Evolutionary conservation across 2,888 invertebrate genomes (phyloP).

Genomic region (Meteorus colon): DNA sequence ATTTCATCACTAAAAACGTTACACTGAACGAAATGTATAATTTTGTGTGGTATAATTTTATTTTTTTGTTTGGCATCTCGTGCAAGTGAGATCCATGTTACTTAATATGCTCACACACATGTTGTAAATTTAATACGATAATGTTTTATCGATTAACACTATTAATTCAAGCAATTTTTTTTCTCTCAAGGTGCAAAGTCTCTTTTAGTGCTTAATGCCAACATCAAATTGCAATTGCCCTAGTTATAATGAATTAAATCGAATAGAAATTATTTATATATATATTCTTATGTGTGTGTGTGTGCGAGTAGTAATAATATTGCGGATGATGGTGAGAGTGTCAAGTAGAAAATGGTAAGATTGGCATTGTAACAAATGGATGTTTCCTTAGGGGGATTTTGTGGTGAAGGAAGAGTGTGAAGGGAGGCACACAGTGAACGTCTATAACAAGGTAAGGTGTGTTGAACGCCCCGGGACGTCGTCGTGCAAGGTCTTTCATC

Average conservation of each 20-base stretch:
- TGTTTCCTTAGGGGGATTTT: constrained; percentile 58
- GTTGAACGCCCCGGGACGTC: constrained; percentile 67
- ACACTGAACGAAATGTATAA: constrained; percentile 17
- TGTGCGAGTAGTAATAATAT: not conserved
- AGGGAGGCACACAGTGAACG: constrained; percentile 49
- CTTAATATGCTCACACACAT: constrained; percentile 6
- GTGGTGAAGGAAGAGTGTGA: not conserved
- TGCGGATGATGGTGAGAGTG: constrained; percentile 48
- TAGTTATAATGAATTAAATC: not conserved
- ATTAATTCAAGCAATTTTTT: constrained; percentile 29
- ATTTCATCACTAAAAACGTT: constrained; percentile 18
- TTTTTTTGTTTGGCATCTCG: not conserved
- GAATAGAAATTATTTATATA: not conserved
- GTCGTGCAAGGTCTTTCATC: constrained; percentile 61
- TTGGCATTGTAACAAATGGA: constrained; percentile 66
- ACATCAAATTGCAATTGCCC: not conserved
- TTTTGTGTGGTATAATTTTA: not conserved
- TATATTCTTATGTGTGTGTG: not conserved
- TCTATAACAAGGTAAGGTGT: constrained; percentile 64
- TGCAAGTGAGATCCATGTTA: not conserved
- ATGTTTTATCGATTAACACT: constrained; percentile 26
- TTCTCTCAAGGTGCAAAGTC: not conserved
- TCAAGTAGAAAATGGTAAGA: constrained; percentile 52
- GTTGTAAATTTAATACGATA: constrained; percentile 38
- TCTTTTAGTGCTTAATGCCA: no score